A percentile compares a stretch with the other conserved stretches of the same genome.
Evolutionary conservation across 2,113 vertebrate species (phyloP).

Genomic region (Upupa epops): DNA sequence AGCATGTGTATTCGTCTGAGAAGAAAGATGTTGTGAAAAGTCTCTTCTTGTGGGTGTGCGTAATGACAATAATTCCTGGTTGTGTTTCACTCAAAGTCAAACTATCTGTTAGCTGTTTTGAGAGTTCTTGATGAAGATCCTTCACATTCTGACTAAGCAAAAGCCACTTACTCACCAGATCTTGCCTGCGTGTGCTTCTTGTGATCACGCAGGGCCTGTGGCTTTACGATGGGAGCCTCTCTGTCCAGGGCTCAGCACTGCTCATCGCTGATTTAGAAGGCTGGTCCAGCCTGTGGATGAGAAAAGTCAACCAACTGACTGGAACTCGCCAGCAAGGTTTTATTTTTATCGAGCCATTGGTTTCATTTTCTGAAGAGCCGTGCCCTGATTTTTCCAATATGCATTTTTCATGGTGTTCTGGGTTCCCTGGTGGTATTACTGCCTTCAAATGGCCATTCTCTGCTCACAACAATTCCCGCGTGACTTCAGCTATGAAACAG

Average conservation of each 20-base stretch:
- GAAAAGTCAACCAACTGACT: not conserved
- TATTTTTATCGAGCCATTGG: conserved; percentile 23
- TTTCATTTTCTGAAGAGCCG: conserved; percentile 19
- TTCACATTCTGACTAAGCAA: conserved; percentile 62
- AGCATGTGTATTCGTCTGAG: conserved; percentile 24
- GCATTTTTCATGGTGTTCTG: conserved; percentile 58
- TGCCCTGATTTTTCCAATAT: conserved; percentile 60
- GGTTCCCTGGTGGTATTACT: conserved; percentile 27
- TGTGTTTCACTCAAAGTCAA: conserved; percentile 67
- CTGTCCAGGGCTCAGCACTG: not conserved
- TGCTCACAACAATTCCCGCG: not conserved
- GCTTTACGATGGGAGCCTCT: not conserved
- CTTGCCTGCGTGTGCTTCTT: not conserved
- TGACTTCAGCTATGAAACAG: conserved; percentile 52
- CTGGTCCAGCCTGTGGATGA: not conserved
- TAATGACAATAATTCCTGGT: conserved; percentile 70
- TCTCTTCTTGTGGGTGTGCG: conserved; percentile 61
- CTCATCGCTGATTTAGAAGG: not conserved
- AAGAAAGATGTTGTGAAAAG: conserved; percentile 60
- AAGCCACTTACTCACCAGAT: conserved; percentile 49
- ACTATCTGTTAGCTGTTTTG: conserved; percentile 53
- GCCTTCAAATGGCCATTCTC: conserved; percentile 19
- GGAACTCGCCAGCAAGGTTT: not conserved
- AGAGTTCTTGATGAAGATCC: conserved; percentile 57
- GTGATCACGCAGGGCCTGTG: not conserved